These are phyloP conservation scores for Paedocypris micromegethes DNA, from an alignment of 2,797 vertebrate genomes.

Conservation along the genomic window DNA sequence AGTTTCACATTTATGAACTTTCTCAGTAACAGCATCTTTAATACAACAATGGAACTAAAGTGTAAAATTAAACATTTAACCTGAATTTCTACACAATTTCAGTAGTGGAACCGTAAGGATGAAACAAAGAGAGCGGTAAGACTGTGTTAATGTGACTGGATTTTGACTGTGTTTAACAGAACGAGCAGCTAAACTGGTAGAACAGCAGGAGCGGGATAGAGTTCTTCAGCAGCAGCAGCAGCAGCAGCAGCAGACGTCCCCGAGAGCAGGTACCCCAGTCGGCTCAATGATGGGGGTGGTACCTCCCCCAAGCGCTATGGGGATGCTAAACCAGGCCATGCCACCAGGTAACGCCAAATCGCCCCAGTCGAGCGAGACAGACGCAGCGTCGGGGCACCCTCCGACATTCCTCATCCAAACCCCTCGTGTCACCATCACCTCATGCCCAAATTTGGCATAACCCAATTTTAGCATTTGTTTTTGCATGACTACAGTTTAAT, in stretches of 20 bases:
- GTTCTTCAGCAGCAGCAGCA: slow-evolving; percentile 89
- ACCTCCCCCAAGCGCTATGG: slow-evolving; percentile 96
- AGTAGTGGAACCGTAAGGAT: no score
- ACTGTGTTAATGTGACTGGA: not conserved
- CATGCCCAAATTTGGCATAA: not conserved
- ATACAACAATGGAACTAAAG: no score
- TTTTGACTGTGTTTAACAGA: slow-evolving; percentile 69
- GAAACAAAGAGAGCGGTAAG: no score
- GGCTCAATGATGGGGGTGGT: slow-evolving; percentile 97
- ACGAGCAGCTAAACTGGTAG: slow-evolving; percentile 97
- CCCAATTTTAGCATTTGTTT: slow-evolving; percentile 29
- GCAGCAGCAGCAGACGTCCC: slow-evolving; percentile 90
- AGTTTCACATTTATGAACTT: no score
- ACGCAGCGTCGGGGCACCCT: slow-evolving; percentile 61
- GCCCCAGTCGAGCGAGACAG: slow-evolving; percentile 63
- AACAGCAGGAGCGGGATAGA: slow-evolving; percentile 96
- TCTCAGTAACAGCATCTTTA: no score
- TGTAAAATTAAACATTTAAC: no score
- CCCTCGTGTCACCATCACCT: slow-evolving; percentile 4
- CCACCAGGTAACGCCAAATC: slow-evolving; percentile 86
- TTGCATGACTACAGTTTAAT: slow-evolving; percentile 14
- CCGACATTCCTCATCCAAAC: slow-evolving; percentile 20
- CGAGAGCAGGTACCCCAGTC: slow-evolving; percentile 97
- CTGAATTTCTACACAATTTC: no score
- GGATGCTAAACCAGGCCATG: slow-evolving; percentile 99